Evolutionary conservation across 1,140 invertebrate genomes (phyloP).

Genomic region (Bombus pyrosoma): DNA sequence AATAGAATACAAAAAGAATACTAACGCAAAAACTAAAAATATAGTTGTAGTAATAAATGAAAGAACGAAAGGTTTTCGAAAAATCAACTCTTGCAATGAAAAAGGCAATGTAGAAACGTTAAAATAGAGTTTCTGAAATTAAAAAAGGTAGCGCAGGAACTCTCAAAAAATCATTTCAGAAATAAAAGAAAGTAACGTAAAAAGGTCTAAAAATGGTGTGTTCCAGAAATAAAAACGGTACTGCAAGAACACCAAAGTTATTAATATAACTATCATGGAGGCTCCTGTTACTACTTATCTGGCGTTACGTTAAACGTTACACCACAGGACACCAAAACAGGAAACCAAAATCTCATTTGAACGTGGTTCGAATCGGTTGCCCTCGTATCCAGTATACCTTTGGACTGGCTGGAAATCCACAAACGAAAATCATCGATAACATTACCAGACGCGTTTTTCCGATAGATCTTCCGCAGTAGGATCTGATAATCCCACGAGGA

Average conservation of each 20-base stretch:
- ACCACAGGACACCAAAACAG: constrained; percentile 21
- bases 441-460: background rate
- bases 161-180: too few species aligned
- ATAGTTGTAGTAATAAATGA: too few species aligned
- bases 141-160: too few species aligned
- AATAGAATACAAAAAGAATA: too few species aligned
- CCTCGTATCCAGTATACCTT: too few species aligned
- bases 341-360: constrained; percentile 23
- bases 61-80: too few species aligned
- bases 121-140: too few species aligned
- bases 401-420: background rate
- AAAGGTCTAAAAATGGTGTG: background rate
- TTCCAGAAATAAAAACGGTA: background rate
- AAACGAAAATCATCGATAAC: background rate
- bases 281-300: constrained; percentile 11
- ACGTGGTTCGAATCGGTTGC: constrained; percentile 4
- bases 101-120: too few species aligned
- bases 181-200: background rate
- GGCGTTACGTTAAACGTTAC: constrained; percentile 40
- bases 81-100: too few species aligned
- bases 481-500: background rate
- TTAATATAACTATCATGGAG: background rate
- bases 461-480: background rate
- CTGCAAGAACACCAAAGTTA: background rate
- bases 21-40: too few species aligned